A percentile compares a stretch with the other conserved stretches of the same genome.
phyloP scores from a whole-genome alignment of 2,888 invertebrate genomes.

The Drosophila meridionalis region DNA sequence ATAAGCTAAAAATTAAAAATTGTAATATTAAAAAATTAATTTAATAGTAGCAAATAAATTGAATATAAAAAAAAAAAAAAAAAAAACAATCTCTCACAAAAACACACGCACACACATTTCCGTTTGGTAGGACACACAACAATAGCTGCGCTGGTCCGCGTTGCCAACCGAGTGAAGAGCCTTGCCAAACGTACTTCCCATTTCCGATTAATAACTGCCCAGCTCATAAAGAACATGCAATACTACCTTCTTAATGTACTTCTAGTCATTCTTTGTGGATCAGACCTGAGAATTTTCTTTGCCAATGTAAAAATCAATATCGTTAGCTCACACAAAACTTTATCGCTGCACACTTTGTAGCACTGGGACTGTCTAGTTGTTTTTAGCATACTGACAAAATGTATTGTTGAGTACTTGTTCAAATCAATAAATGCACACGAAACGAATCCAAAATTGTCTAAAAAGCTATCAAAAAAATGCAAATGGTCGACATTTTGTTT shows the following conservation, averaged over 20 bases:
- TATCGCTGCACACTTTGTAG: slow-evolving; percentile 24
- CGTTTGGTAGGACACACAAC: slow-evolving; percentile 25
- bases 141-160: slow-evolving; percentile 35
- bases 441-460: slow-evolving; percentile 31
- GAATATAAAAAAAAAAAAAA: no score
- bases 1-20: no score
- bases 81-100: no score
- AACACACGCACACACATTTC: slow-evolving; percentile 5
- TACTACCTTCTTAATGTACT: not conserved
- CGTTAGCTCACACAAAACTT: slow-evolving; percentile 37
- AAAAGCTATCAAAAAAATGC: slow-evolving; percentile 61
- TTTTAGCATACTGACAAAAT: slow-evolving; percentile 2
- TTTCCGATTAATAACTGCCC: slow-evolving; percentile 8
- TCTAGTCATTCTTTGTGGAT: slow-evolving; percentile 7
- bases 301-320: slow-evolving; percentile 72
- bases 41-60: no score
- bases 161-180: slow-evolving; percentile 43
- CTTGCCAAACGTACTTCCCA: not conserved
- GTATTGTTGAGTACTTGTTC: slow-evolving; percentile 13
- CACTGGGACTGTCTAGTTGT: slow-evolving; percentile 7
- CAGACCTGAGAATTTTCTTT: slow-evolving; percentile 13
- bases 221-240: not conserved
- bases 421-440: slow-evolving; percentile 21
- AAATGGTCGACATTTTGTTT: slow-evolving; percentile 82
- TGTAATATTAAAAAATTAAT: no score